These are phyloP conservation scores for Poecilobothrus nobilitatus DNA, from an alignment of 2,888 invertebrate species.

Conservation along the genomic window DNA sequence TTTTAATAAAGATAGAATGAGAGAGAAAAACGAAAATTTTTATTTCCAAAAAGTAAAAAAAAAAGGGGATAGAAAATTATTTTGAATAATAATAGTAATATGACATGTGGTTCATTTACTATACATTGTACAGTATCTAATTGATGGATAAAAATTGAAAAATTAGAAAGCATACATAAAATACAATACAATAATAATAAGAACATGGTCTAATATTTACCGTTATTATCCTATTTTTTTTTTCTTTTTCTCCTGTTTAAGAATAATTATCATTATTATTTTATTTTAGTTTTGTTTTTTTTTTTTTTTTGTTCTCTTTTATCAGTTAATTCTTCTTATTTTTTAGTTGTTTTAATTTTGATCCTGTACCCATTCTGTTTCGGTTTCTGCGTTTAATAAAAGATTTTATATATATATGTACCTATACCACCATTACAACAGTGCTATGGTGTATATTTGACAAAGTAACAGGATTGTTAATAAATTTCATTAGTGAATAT, in stretches of 20 bases:
- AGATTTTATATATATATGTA: too few relatives aligned
- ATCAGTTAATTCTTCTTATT: too few relatives aligned
- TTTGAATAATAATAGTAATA: neutral
- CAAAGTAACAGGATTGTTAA: neutral
- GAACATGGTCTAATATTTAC: neutral
- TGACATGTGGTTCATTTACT: conserved; percentile 3
- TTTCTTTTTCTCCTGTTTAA: neutral
- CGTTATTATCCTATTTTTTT: neutral
- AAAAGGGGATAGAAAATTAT: neutral
- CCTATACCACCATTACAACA: too few relatives aligned
- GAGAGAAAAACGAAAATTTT: too few relatives aligned
- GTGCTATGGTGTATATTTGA: too few relatives aligned
- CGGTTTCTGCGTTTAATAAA: too few relatives aligned
- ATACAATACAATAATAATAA: neutral
- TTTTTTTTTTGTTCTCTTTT: neutral
- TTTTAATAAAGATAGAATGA: too few relatives aligned
- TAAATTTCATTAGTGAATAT: neutral
- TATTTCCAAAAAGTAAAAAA: too few relatives aligned
- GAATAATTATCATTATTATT: conserved; percentile 1
- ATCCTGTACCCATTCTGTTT: too few relatives aligned
- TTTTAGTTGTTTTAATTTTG: too few relatives aligned
- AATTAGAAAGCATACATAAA: neutral
- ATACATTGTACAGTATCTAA: neutral
- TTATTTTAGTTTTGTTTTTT: neutral
- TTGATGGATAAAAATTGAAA: conserved; percentile 6